These are phyloP conservation scores for Megaptera novaeangliae DNA, from an alignment of 2,113 vertebrate genomes.

Conservation along the genomic window DNA sequence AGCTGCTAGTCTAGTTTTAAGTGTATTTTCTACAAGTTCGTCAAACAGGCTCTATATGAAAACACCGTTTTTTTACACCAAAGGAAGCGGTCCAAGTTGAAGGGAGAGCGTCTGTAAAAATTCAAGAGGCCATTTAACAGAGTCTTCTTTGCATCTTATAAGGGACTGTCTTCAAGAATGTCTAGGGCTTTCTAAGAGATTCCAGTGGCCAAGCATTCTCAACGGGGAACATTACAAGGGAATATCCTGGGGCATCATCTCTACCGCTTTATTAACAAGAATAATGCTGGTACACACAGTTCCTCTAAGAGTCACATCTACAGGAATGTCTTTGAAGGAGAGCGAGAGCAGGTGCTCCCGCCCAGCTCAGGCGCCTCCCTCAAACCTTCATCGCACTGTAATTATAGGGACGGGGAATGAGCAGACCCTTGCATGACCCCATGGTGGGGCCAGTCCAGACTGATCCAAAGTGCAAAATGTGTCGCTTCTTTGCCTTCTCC, in stretches of 20 bases:
- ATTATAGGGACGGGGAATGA: neutral
- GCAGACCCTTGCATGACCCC: too few relatives aligned
- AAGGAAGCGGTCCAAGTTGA: neutral
- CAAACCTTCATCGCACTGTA: too few relatives aligned
- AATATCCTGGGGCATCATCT: neutral
- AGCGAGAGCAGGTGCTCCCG: neutral
- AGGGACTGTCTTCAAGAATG: neutral
- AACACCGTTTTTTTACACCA: neutral
- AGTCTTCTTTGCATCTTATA: neutral
- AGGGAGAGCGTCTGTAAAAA: neutral
- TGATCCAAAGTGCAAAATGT: neutral
- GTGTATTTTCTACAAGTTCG: neutral
- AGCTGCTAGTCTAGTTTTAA: neutral
- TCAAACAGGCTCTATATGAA: neutral
- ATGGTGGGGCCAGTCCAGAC: neutral
- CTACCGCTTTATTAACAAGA: neutral
- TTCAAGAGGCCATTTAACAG: neutral
- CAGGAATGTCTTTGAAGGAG: neutral
- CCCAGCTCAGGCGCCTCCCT: neutral
- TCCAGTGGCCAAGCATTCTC: neutral
- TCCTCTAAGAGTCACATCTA: neutral
- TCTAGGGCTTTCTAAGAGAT: neutral
- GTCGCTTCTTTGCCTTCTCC: neutral
- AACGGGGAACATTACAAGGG: neutral
- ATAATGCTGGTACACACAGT: neutral